A percentile compares a stretch with the other conserved stretches of the same genome.
These are phyloP conservation scores for Sparidentex hasta DNA, from an alignment of 2,797 vertebrate genomes.

Conservation along the genomic window DNA sequence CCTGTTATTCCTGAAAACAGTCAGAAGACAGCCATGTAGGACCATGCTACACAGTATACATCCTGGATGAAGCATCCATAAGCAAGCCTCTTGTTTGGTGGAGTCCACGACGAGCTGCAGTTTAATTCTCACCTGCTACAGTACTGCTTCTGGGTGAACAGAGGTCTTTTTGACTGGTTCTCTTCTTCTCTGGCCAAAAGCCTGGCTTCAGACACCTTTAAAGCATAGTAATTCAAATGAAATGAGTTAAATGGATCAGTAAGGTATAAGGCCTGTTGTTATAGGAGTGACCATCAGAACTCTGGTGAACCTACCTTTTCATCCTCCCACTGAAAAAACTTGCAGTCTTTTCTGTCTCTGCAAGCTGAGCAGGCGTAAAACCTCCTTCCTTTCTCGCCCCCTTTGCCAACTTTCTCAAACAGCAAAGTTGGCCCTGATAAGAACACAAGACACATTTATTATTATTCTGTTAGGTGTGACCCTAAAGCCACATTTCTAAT, in stretches of 20 bases:
- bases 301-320: constrained; percentile 88
- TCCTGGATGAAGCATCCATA: not conserved
- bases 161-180: constrained; percentile 84
- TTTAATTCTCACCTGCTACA: constrained; percentile 83
- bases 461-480: not conserved
- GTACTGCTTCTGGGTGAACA: constrained; percentile 86
- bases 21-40: not conserved
- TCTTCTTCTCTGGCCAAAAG: constrained; percentile 87
- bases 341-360: constrained; percentile 94
- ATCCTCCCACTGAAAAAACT: constrained; percentile 96
- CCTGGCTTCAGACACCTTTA: constrained; percentile 90
- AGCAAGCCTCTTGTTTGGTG: no score
- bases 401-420: constrained; percentile 87
- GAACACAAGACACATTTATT: not conserved
- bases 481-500: not conserved
- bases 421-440: constrained; percentile 91
- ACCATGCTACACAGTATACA: not conserved
- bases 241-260: not conserved
- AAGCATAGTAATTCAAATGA: not conserved
- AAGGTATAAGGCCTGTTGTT: rapidly evolving
- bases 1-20: not conserved
- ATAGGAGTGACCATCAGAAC: rapidly evolving
- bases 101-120: not conserved
- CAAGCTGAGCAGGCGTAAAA: constrained; percentile 97
- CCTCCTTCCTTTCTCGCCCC: constrained; percentile 80